A percentile compares a stretch with the other conserved stretches of the same genome.
These are phyloP conservation scores for Dryocosmus kuriphilus DNA, from an alignment of 2,888 invertebrate genomes.

Conservation along the genomic window DNA sequence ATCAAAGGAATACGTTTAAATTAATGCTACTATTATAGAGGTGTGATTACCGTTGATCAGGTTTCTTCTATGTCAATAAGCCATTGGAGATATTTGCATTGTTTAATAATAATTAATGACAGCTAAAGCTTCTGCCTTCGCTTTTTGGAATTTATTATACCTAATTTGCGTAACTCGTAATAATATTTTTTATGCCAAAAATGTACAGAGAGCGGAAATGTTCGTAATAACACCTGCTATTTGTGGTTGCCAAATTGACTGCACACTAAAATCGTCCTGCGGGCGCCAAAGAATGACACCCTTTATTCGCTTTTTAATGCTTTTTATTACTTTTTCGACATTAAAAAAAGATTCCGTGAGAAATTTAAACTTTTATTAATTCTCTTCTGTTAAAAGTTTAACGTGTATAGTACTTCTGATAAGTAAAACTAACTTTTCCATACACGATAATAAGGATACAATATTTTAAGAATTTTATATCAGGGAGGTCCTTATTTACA, in stretches of 20 bases:
- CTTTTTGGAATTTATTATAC: not conserved
- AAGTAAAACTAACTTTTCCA: too few relatives aligned
- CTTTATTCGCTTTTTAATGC: too few relatives aligned
- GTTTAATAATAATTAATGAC: slow-evolving; percentile 46
- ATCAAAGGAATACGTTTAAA: slow-evolving; percentile 2
- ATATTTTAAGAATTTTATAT: too few relatives aligned
- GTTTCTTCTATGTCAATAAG: slow-evolving; percentile 43
- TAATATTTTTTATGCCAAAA: slow-evolving; percentile 44
- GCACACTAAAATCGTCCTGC: slow-evolving; percentile 27
- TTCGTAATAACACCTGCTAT: slow-evolving; percentile 46
- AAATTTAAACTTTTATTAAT: too few relatives aligned
- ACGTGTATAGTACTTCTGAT: too few relatives aligned
- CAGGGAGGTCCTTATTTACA: too few relatives aligned
- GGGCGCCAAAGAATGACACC: slow-evolving; percentile 10
- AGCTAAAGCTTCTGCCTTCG: slow-evolving; percentile 32
- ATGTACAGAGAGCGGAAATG: slow-evolving; percentile 47
- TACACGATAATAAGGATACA: too few relatives aligned
- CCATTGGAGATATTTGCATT: slow-evolving; percentile 33
- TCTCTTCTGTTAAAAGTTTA: too few relatives aligned
- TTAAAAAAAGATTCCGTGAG: too few relatives aligned
- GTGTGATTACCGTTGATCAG: not conserved
- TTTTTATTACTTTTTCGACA: too few relatives aligned
- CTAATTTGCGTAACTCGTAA: slow-evolving; percentile 9
- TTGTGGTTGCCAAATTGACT: slow-evolving; percentile 48
- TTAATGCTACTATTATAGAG: not conserved